phyloP scores from a whole-genome alignment of 1,140 invertebrate genomes.

The Drosophila sturtevanti region DNA sequence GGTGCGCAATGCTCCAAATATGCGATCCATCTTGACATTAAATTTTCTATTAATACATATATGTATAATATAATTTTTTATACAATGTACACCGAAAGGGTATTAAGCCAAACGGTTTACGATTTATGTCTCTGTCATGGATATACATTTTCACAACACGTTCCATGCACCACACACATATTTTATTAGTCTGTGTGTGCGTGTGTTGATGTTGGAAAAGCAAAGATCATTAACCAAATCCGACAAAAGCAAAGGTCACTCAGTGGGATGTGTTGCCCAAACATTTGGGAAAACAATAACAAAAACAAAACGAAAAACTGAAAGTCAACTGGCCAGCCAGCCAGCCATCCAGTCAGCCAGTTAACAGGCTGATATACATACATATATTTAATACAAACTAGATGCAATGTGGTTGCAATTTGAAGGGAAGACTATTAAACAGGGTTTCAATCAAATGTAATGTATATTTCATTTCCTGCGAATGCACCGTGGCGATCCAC shows the following conservation, averaged over 20 bases:
- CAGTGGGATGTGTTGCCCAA: background rate
- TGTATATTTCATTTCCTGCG: too few relatives aligned
- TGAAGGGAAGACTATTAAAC: background rate
- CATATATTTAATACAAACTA: background rate
- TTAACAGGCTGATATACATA: background rate
- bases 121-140: background rate
- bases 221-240: conserved; percentile 6
- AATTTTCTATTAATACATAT: too few relatives aligned
- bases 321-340: background rate
- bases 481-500: too few relatives aligned
- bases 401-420: background rate
- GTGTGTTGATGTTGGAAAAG: background rate
- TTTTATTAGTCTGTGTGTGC: conserved; percentile 3
- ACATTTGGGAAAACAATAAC: background rate
- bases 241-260: background rate
- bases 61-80: too few relatives aligned
- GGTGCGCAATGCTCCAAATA: background rate
- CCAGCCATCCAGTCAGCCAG: too few relatives aligned
- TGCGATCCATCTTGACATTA: too few relatives aligned
- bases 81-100: background rate
- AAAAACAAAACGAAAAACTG: background rate
- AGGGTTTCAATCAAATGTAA: background rate
- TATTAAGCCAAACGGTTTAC: background rate
- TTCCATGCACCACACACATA: background rate
- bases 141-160: background rate